Base-by-base conservation (phyloP, 2,888 invertebrate genomes). In the Chaetogeoica ovagalla region DNA sequence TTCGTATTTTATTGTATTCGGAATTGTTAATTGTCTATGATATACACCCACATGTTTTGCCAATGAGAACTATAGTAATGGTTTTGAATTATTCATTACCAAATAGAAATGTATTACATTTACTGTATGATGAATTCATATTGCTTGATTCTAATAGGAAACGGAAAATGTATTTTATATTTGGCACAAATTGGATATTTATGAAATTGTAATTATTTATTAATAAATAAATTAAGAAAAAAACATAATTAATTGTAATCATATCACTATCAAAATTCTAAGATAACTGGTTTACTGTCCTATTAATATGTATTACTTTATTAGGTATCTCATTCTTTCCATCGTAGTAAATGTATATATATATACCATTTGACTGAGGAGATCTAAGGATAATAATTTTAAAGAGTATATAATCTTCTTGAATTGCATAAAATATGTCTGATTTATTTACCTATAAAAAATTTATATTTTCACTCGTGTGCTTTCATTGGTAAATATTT, bases 51-150 rank as follows among this genome's bases (percentile, higher is more conserved):
- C 13, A 19, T 55, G 19, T 48, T 63, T 66, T 62, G 57, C 66
- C 21, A 23, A 57, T 65, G 23, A 57, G 37, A 37, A 11, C 15
- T 75, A 13, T 75, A 57, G 19, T 11, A 43, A 57, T 57, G 74
- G 65, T 65, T 57, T 66, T 75, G 74, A 75, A 75, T 75, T 75
- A 75, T 75, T 75, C 74, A 75, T 75, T 75, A 57, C 4, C 39
- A 65, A 74, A 74, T 74, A 21, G 55, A 74, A 74, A 74, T 74
- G n/a, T 70, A 57, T 70, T 59, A 55, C 30, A 69, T 55, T 59
- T 21, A 71, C 39, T 71, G 15, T 21, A 71, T 59, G 59, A 71
- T 59, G 21, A n/a, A 37, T 11, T n/a, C 60, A 19, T 72, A 60
- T 43, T n/a, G 19, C 11, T 23, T 4, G 15, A 60, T 63, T 30